Percentiles rank a stretch among this genome's conserved stretches.
These are phyloP conservation scores for Pitangus sulphuratus DNA, from an alignment of 2,797 vertebrate genomes.

Conservation along the genomic window DNA sequence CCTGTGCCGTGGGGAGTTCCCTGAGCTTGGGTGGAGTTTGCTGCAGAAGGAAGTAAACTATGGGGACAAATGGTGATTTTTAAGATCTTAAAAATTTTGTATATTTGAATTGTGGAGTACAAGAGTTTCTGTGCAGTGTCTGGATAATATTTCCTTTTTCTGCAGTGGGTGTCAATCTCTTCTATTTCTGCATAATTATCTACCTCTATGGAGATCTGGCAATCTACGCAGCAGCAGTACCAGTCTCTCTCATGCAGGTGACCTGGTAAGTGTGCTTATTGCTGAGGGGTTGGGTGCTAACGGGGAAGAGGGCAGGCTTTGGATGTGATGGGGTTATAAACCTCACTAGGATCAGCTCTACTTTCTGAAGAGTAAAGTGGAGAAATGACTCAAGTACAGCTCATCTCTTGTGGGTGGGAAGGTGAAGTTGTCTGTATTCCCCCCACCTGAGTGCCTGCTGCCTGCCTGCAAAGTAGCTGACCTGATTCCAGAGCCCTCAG, in stretches of 20 bases:
- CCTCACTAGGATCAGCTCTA: neutral
- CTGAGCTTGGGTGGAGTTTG: neutral
- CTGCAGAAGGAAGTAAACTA: neutral
- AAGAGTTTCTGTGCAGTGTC: neutral
- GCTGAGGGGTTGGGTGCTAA: neutral
- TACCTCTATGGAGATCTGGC: slow-evolving; percentile 98
- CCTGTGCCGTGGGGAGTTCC: neutral
- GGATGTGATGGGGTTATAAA: neutral
- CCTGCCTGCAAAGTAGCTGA: neutral
- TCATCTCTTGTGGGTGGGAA: neutral
- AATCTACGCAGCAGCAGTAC: slow-evolving; percentile 96
- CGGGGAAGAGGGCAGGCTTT: neutral
- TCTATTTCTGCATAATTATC: slow-evolving; percentile 97
- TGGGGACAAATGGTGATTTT: neutral
- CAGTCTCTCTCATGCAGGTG: slow-evolving; percentile 94
- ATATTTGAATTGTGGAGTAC: neutral
- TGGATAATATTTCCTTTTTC: slow-evolving; percentile 34
- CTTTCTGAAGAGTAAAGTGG: neutral
- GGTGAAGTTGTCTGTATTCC: neutral
- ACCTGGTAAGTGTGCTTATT: slow-evolving; percentile 86
- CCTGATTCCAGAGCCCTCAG: neutral
- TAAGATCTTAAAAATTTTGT: neutral
- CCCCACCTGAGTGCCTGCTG: neutral
- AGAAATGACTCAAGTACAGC: neutral
- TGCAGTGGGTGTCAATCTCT: slow-evolving; percentile 95